These are phyloP conservation scores for Drosophila cardini DNA, from an alignment of 1,140 invertebrate species.

Conservation along the genomic window DNA sequence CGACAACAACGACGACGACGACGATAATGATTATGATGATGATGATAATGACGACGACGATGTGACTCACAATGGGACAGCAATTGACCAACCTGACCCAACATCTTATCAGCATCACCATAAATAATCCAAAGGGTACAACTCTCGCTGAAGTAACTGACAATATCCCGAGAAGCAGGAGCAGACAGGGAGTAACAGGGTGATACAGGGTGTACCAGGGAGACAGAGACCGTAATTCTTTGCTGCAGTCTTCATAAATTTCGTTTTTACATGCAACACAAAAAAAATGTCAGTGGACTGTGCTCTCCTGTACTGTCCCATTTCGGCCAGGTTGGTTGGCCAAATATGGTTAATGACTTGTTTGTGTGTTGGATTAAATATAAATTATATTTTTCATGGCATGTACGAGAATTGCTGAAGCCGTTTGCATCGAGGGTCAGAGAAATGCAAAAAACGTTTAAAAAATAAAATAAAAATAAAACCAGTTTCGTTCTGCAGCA, in stretches of 20 bases:
- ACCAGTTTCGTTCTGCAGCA: constrained; percentile 54
- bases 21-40: constrained; percentile 7
- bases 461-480: constrained; percentile 20
- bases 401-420: constrained; percentile 14
- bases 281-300: constrained; percentile 44
- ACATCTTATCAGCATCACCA: constrained; percentile 70
- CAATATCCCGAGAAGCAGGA: constrained; percentile 15
- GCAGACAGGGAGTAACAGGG: background rate
- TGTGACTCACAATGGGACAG: constrained; percentile 61
- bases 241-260: constrained; percentile 80
- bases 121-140: constrained; percentile 65
- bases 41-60: constrained; percentile 32
- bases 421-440: background rate
- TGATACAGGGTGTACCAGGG: background rate
- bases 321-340: constrained; percentile 21
- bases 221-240: constrained; percentile 63
- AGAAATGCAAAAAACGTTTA: constrained; percentile 20
- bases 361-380: constrained; percentile 77
- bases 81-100: constrained; percentile 43
- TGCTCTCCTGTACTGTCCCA: too few species aligned
- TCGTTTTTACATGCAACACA: constrained; percentile 60
- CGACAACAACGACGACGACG: too few species aligned
- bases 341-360: constrained; percentile 77
- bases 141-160: constrained; percentile 24
- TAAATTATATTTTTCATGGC: constrained; percentile 74